Conservation (phyloP, 2,113 vertebrate species). For the Chlorodrepanis virens region DNA sequence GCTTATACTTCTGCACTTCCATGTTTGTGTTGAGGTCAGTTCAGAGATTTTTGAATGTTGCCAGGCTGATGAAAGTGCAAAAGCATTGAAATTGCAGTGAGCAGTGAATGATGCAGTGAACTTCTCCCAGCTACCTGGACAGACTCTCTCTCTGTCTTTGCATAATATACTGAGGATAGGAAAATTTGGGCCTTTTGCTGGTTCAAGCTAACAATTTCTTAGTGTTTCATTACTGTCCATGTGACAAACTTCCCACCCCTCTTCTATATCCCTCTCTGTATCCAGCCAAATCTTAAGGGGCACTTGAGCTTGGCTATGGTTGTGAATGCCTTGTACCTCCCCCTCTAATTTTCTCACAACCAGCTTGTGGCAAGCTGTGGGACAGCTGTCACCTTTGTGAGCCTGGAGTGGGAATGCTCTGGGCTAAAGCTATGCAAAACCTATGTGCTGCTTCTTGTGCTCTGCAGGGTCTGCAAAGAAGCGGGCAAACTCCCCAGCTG, state of each 20-base stretch:
- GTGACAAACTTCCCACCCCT: neutral
- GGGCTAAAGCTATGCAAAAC: neutral
- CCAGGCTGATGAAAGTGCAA: neutral
- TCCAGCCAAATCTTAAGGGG: neutral
- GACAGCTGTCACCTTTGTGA: neutral
- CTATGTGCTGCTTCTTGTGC: accelerated
- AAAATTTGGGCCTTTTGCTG: neutral
- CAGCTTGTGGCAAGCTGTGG: neutral
- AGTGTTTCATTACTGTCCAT: neutral
- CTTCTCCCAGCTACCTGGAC: neutral
- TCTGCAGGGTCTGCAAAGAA: neutral
- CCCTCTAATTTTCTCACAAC: accelerated
- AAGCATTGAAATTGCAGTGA: neutral
- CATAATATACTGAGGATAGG: neutral
- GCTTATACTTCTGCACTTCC: neutral
- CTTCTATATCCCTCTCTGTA: neutral
- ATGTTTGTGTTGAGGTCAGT: neutral
- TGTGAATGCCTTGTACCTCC: neutral
- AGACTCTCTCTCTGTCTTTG: neutral
- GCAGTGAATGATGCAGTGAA: neutral
- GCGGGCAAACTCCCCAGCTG: neutral
- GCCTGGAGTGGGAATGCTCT: neutral
- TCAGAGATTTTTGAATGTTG: neutral
- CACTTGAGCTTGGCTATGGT: neutral
- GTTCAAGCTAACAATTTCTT: neutral